Evolutionary conservation across 2,888 invertebrate genomes (phyloP), one percentile per base, ranked within the genome.

Genomic region (Agrotis segetum): DNA sequence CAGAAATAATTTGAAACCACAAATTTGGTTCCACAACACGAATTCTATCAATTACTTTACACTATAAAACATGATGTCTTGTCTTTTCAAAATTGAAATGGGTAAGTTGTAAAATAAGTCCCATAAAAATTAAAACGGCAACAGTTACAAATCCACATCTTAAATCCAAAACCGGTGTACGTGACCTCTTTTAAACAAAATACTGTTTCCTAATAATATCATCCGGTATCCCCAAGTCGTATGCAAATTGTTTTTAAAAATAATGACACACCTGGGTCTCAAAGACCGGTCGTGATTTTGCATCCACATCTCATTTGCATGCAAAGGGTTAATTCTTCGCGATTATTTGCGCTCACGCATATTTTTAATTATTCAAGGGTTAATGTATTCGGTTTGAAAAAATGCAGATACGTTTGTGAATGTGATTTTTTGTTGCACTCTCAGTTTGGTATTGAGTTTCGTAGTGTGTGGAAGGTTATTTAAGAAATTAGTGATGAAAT

Each of bases 311-410:
- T 91, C 87, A 95, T 96, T 95, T 94, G 95, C 96, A 96, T 96
- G 88, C 90, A 90, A 93, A 94, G 96, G 96, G 96, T 95, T 95
- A 95, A 95, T 89, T 94, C 95, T 93, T 94, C 90, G 90, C 92
- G 94, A 94, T 93, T 95, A 94, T 96, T 94, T 94, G 92, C 89
- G 91, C 93, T 93, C 95, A 93, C 95, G 95, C 94, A 94, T 95
- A 95, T 95, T 95, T 96, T 95, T 96, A 96, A 96, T 96, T 96
- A 95, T 96, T 93, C 95, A 95, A 93, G 96, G 96, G 96, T 95
- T 93, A 95, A 95, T 94, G 88, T 95, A 93, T 95, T 92, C 95
- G 85, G 83, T 88, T 91, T 91, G 89, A 88, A 85, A 91, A 93
- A 91, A 89, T 76, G 75, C 88, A 89, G 90, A 92, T 88, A 87